Base-by-base conservation (phyloP, 2,797 vertebrate genomes). In the Cirrhinus mrigala region DNA sequence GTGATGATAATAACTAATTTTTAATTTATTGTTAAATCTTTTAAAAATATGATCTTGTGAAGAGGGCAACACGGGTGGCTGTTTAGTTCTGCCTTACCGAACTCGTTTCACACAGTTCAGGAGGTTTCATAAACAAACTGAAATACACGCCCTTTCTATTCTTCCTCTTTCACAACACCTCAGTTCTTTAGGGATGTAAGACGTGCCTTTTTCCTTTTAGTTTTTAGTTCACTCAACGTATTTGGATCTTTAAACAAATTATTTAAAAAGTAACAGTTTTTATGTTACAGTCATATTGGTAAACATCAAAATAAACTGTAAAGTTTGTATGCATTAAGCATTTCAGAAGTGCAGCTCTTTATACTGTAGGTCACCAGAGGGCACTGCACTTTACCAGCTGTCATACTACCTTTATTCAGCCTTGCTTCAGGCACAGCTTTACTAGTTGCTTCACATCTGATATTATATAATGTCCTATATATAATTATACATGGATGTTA, bases 51-150 rank as follows among this genome's bases (percentile, higher is more conserved):
- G 5, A 50, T 64, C 8, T 50, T 74, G 52, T 46, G 40, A 40
- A 71, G 37, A 62, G 60, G 58, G 60, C 24, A 12, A 24, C n/a
- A 68, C 3, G 10, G n/a, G 37, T 48, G 18, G 50, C 24, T 48
- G 44, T 82, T 62, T 27, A 76, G 48, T 76, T 68, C 73, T 56
- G 29, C 48, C 22, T 68, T 40, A 24, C 46, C n/a, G 22, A 27
- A 24, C 9, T n/a, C 16, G 12, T 50, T 83, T 64, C 12, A 11
- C 52, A 60, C 81, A 64, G 58, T 75, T 75, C 20, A 37, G 20
- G 70, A 50, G 81, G 70, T 83, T 75, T 83, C 81, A 75, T 15
- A 83, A 37, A 75, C 58, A 64, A 83, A 82, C 81, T 33, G 58
- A 82, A 82, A 82, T 37, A 33, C 7, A 82, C 6, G 6, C 8